A percentile compares a stretch with the other conserved stretches of the same genome.
These are phyloP conservation scores for Nomada ruficornis DNA, from an alignment of 2,888 invertebrate species.

Conservation along the genomic window DNA sequence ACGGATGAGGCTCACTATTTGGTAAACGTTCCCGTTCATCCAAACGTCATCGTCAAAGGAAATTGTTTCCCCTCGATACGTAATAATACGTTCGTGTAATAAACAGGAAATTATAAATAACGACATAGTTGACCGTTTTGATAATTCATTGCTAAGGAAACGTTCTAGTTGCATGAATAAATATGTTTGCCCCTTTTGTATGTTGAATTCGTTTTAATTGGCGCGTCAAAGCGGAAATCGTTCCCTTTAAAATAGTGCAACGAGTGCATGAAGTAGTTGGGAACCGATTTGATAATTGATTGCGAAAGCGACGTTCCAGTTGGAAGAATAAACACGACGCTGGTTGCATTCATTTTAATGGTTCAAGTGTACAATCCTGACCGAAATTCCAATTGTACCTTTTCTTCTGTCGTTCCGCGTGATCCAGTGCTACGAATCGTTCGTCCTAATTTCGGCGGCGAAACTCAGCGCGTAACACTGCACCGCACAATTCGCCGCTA, in stretches of 20 bases:
- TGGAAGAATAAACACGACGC: background rate
- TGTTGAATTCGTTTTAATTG: background rate
- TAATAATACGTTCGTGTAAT: too few species aligned
- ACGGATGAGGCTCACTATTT: background rate
- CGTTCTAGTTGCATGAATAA: background rate
- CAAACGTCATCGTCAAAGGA: too few species aligned
- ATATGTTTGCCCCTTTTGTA: too few species aligned
- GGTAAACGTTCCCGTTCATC: background rate
- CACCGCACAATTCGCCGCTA: slow-evolving; percentile 28
- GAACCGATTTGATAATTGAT: background rate
- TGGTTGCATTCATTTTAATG: background rate
- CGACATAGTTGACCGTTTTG: background rate
- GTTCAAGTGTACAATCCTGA: too few species aligned
- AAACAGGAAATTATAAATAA: background rate
- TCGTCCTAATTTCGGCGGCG: slow-evolving; percentile 12
- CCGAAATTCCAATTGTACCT: background rate
- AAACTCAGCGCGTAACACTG: slow-evolving; percentile 1
- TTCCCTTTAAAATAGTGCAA: too few species aligned
- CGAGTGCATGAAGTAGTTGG: too few species aligned
- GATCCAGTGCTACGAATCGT: slow-evolving; percentile 20
- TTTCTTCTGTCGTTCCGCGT: background rate
- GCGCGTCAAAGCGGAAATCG: too few species aligned
- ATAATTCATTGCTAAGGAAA: background rate
- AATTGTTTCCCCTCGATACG: too few species aligned
- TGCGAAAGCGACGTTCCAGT: background rate